Conservation (phyloP, 2,113 vertebrate genomes). For the Gyps fulvus region DNA sequence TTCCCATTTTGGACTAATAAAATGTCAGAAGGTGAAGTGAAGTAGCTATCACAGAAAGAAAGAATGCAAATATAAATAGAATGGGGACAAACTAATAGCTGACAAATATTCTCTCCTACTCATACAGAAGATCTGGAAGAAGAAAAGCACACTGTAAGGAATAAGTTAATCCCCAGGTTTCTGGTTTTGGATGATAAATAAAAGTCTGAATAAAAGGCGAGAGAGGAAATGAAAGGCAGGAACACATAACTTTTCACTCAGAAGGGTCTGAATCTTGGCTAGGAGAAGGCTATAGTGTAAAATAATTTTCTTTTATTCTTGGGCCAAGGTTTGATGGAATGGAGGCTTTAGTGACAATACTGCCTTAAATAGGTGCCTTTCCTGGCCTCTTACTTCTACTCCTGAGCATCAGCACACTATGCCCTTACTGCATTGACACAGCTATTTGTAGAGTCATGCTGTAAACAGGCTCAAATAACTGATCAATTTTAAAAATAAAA, state of each 20-base stretch:
- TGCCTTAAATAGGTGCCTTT: background rate
- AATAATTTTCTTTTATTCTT: background rate
- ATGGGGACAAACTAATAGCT: background rate
- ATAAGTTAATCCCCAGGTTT: slow-evolving; percentile 21
- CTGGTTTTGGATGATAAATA: slow-evolving; percentile 24
- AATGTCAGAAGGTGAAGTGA: background rate
- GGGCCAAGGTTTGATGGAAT: background rate
- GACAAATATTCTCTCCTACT: background rate
- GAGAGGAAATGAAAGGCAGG: slow-evolving; percentile 36
- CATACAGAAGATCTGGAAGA: background rate
- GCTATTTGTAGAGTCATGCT: background rate
- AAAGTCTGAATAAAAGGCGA: slow-evolving; percentile 7
- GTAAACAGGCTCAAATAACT: background rate
- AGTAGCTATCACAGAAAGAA: background rate
- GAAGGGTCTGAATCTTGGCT: slow-evolving; percentile 33
- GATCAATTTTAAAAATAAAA: background rate
- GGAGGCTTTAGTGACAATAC: background rate
- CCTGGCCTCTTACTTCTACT: background rate
- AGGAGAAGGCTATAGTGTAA: background rate
- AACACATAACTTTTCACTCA: slow-evolving; percentile 29
- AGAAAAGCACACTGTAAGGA: background rate
- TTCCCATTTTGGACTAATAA: slow-evolving; percentile 1
- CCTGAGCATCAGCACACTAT: background rate
- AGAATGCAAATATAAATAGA: background rate
- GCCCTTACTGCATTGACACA: background rate